phyloP scores from a whole-genome alignment of 2,888 invertebrate genomes.

The Xanthostigma xanthostigma region DNA sequence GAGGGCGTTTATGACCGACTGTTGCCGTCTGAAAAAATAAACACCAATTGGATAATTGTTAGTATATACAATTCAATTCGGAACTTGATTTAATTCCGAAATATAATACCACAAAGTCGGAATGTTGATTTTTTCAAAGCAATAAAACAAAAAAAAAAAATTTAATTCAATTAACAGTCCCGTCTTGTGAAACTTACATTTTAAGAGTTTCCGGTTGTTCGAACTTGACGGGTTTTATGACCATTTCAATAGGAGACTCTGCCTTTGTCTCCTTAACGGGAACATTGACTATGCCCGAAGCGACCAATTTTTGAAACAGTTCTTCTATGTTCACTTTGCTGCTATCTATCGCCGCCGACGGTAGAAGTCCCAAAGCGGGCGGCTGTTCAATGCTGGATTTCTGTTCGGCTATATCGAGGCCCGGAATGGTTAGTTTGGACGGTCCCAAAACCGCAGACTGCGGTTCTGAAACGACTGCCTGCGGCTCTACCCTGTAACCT shows the following conservation, averaged over 20 bases:
- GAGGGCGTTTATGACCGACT: slow-evolving; percentile 49
- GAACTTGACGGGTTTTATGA: slow-evolving; percentile 48
- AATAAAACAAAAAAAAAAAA: too few relatives aligned
- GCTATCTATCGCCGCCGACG: slow-evolving; percentile 13
- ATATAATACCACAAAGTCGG: background rate
- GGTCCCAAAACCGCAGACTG: background rate
- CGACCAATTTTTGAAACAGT: slow-evolving; percentile 71
- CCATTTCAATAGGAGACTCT: background rate
- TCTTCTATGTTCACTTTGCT: slow-evolving; percentile 56
- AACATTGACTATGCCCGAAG: slow-evolving; percentile 56
- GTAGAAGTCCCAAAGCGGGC: slow-evolving; percentile 21
- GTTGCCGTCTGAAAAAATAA: slow-evolving; percentile 49
- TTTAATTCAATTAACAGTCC: background rate
- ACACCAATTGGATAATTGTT: slow-evolving; percentile 7
- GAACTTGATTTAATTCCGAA: background rate
- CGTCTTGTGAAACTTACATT: slow-evolving; percentile 35
- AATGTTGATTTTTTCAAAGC: too few relatives aligned
- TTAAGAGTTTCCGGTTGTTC: slow-evolving; percentile 56
- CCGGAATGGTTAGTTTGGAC: slow-evolving; percentile 1
- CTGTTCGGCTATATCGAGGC: slow-evolving; percentile 17
- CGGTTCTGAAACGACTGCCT: slow-evolving; percentile 14
- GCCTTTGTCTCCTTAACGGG: slow-evolving; percentile 18
- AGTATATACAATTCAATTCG: background rate
- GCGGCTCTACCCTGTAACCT: slow-evolving; percentile 38
- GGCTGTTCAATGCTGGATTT: slow-evolving; percentile 11